Evolutionary conservation across 2,113 vertebrate genomes (phyloP).

Genomic region (Chauna torquata): DNA sequence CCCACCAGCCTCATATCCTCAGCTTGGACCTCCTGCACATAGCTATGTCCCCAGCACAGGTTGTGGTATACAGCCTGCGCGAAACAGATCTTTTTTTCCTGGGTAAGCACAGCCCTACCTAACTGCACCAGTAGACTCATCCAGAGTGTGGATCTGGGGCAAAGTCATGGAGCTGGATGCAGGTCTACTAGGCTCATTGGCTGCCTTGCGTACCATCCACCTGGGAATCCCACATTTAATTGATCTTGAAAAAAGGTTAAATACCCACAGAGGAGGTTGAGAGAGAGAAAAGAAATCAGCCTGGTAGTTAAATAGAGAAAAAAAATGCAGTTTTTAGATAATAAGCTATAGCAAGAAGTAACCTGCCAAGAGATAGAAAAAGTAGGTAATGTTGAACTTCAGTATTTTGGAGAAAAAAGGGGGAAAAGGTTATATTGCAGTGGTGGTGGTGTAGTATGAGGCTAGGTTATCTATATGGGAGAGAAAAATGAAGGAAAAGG

Average conservation of each 20-base stretch:
- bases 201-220: not conserved
- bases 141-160: not conserved
- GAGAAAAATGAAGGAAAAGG: not conserved
- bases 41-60: not conserved
- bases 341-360: not conserved
- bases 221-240: not conserved
- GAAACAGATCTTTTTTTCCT: not conserved
- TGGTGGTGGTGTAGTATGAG: not conserved
- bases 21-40: not conserved
- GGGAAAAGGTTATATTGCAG: not conserved
- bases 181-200: not conserved
- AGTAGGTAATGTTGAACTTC: not conserved
- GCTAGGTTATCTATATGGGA: not conserved
- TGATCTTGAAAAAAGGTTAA: not conserved
- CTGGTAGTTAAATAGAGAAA: not conserved
- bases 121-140: not conserved
- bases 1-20: not conserved
- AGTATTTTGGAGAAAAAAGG: not conserved
- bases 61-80: not conserved
- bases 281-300: not conserved
- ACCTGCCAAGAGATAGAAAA: not conserved
- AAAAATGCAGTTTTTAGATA: not conserved
- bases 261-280: not conserved
- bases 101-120: not conserved
- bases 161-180: not conserved